A percentile compares a stretch with the other conserved stretches of the same genome.
Conservation (phyloP, 1,140 invertebrate species). For the Marisa cornuarietis region DNA sequence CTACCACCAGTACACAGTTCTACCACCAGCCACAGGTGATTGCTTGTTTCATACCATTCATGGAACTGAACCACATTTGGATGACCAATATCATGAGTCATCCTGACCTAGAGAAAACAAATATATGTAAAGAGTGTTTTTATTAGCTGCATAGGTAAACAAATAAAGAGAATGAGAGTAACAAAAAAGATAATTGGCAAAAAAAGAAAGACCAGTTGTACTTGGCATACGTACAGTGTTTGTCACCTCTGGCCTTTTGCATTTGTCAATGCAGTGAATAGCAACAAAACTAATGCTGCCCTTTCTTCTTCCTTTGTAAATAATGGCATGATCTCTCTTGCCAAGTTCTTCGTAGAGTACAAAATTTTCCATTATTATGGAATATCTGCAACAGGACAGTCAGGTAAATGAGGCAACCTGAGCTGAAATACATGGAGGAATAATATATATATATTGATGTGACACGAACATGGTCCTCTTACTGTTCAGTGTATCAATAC, state of each 20-base stretch:
- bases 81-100: constrained; percentile 65
- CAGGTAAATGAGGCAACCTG: neutral
- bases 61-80: constrained; percentile 64
- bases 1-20: constrained; percentile 67
- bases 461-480: neutral
- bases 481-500: neutral
- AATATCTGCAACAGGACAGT: neutral
- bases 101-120: constrained; percentile 57
- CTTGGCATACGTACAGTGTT: constrained; percentile 57
- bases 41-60: constrained; percentile 68
- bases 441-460: neutral
- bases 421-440: neutral
- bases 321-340: constrained; percentile 59
- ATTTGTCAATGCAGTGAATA: constrained; percentile 67
- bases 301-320: constrained; percentile 66
- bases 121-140: neutral
- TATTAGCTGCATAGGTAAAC: no score
- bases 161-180: neutral
- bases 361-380: constrained; percentile 64
- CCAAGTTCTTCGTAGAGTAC: constrained; percentile 66
- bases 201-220: neutral
- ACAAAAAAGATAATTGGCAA: neutral
- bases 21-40: constrained; percentile 66
- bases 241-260: constrained; percentile 62
- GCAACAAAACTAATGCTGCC: constrained; percentile 67